Evolutionary conservation across 1,140 invertebrate genomes (phyloP).

Genomic region (Neuroterus valhalla): DNA sequence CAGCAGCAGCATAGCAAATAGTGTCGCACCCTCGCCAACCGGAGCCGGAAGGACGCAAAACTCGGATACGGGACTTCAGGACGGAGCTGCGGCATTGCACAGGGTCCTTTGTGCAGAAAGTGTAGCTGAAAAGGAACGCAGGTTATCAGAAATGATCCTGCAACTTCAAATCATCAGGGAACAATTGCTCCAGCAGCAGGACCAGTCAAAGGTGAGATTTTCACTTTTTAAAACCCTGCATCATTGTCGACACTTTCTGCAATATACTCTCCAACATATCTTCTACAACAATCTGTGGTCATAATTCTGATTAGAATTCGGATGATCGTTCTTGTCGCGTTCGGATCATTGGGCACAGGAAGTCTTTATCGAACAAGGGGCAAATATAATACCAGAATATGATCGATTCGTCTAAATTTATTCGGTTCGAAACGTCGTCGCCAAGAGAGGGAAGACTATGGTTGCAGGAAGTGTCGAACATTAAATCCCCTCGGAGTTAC

Average conservation of each 20-base stretch:
- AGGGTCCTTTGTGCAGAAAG: slow-evolving; percentile 81
- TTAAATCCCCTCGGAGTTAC: slow-evolving; percentile 47
- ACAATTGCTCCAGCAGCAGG: slow-evolving; percentile 81
- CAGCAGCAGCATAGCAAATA: slow-evolving; percentile 69
- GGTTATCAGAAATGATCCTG: slow-evolving; percentile 87
- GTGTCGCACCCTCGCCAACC: slow-evolving; percentile 66
- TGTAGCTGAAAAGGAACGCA: slow-evolving; percentile 84
- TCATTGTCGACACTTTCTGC: too few species aligned
- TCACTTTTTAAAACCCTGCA: neutral
- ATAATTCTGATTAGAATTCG: neutral
- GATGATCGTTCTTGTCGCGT: neutral
- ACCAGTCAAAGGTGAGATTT: slow-evolving; percentile 71
- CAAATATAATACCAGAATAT: neutral
- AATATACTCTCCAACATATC: too few species aligned
- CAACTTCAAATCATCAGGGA: slow-evolving; percentile 88
- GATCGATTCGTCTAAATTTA: slow-evolving; percentile 11
- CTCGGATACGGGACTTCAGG: slow-evolving; percentile 67
- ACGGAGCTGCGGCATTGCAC: slow-evolving; percentile 81
- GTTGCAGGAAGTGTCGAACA: slow-evolving; percentile 53
- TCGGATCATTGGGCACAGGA: slow-evolving; percentile 15
- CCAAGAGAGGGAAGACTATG: slow-evolving; percentile 42
- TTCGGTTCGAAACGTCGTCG: slow-evolving; percentile 18
- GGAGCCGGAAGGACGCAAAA: slow-evolving; percentile 64
- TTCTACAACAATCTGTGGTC: too few species aligned
- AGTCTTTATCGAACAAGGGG: neutral